phyloP scores from a whole-genome alignment of 2,888 invertebrate genomes.

The Drosophila lutescens region DNA sequence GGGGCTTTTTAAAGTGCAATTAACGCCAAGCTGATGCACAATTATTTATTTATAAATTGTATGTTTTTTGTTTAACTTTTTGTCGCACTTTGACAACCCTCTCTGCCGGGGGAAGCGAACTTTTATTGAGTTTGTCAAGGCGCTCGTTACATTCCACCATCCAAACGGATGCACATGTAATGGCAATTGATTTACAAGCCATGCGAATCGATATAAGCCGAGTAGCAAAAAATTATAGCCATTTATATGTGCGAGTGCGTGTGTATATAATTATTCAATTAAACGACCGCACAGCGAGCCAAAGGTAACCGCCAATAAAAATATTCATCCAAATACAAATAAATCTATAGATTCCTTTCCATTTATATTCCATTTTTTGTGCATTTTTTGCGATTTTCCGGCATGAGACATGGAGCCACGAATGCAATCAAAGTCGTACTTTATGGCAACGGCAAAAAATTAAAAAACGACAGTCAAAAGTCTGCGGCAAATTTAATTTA shows the following conservation, averaged over 20 bases:
- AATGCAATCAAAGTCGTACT: conserved; percentile 50
- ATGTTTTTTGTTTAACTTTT: conserved; percentile 8
- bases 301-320: conserved; percentile 73
- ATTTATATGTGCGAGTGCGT: conserved; percentile 10
- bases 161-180: conserved; percentile 53
- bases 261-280: conserved; percentile 69
- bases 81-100: conserved; percentile 45
- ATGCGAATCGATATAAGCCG: conserved; percentile 29
- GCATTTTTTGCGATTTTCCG: conserved; percentile 39
- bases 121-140: conserved; percentile 62
- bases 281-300: conserved; percentile 62
- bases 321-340: conserved; percentile 49
- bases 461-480: conserved; percentile 34
- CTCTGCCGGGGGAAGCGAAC: conserved; percentile 21
- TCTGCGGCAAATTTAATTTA: conserved; percentile 56
- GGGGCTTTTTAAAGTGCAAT: conserved; percentile 53
- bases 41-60: conserved; percentile 39
- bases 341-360: conserved; percentile 39
- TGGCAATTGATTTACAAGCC: conserved; percentile 65
- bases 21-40: conserved; percentile 48
- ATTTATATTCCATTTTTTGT: conserved; percentile 25
- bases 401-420: conserved; percentile 34
- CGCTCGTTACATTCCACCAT: conserved; percentile 47
- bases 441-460: conserved; percentile 36
- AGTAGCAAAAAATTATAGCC: conserved; percentile 39